Percentiles rank a stretch among this genome's conserved stretches.
Conservation (phyloP, 1,140 invertebrate species). For the Drosophila busckii region DNA sequence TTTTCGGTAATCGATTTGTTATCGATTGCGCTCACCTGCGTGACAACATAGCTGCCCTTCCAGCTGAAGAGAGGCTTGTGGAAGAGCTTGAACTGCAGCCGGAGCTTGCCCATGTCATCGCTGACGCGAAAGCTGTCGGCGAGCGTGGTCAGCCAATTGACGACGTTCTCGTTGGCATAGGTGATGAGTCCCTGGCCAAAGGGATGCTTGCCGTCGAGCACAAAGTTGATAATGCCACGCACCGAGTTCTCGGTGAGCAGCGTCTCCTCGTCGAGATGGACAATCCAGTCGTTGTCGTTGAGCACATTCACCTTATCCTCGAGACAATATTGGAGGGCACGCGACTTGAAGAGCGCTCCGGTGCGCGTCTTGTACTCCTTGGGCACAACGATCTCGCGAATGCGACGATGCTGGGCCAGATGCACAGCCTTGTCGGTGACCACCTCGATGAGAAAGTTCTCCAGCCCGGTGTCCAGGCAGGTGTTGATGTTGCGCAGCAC, state of each 20-base stretch:
- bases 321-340: conserved; percentile 97
- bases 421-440: conserved; percentile 95
- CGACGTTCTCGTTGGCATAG: conserved; percentile 97
- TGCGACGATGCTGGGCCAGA: conserved; percentile 85
- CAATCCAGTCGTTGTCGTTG: conserved; percentile 96
- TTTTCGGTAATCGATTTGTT: background rate
- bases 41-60: conserved; percentile 98
- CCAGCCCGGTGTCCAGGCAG: conserved; percentile 92
- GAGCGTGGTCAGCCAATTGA: conserved; percentile 98
- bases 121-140: conserved; percentile 97
- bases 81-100: conserved; percentile 95
- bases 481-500: conserved; percentile 93
- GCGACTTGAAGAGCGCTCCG: conserved; percentile 96
- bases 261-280: conserved; percentile 98
- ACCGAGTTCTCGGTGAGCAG: conserved; percentile 95
- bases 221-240: conserved; percentile 96
- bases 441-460: conserved; percentile 98
- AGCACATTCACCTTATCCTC: conserved; percentile 94
- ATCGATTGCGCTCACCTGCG: conserved; percentile 83
- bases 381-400: conserved; percentile 93
- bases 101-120: conserved; percentile 97
- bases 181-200: conserved; percentile 99
- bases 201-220: conserved; percentile 94
- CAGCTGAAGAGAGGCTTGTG: conserved; percentile 98
- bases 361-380: conserved; percentile 90